Percentiles rank a stretch among this genome's conserved stretches.
Evolutionary conservation across 2,888 invertebrate species (phyloP).

Genomic region (Neoascia interrupta): DNA sequence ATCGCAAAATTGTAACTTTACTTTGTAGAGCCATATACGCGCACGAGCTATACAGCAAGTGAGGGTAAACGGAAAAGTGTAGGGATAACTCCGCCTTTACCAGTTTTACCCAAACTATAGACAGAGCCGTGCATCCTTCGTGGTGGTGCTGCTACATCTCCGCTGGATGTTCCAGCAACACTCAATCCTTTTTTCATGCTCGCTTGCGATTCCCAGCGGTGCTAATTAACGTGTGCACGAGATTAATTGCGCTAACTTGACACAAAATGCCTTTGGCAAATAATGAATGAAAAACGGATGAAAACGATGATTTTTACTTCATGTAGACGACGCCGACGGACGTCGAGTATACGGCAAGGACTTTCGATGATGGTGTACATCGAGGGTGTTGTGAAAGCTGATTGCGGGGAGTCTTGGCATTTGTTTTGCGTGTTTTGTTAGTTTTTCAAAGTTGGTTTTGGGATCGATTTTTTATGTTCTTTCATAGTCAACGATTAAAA

Average conservation of each 20-base stretch:
- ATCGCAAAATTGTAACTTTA: conserved; percentile 58
- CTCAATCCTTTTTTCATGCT: conserved; percentile 20
- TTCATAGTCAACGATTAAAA: background rate
- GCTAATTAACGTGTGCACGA: conserved; percentile 78
- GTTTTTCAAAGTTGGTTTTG: conserved; percentile 5
- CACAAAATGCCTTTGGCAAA: conserved; percentile 67
- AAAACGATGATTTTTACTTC: conserved; percentile 63
- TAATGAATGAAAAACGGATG: conserved; percentile 41
- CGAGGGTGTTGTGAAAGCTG: conserved; percentile 4
- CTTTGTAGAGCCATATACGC: too few species aligned
- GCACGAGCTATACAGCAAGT: too few species aligned
- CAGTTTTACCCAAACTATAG: conserved; percentile 34
- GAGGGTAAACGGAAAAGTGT: background rate
- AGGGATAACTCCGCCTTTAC: conserved; percentile 18
- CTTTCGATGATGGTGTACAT: background rate
- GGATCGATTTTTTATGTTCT: background rate
- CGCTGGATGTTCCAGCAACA: background rate
- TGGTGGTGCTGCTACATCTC: conserved; percentile 8
- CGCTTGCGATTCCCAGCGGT: conserved; percentile 77
- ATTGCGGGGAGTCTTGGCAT: conserved; percentile 9
- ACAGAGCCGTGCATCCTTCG: conserved; percentile 13
- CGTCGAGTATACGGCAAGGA: too few species aligned
- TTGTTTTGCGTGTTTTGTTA: conserved; percentile 26
- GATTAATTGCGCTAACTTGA: conserved; percentile 70
- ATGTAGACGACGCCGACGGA: conserved; percentile 36